Conservation (phyloP, 2,113 vertebrate species). For the Taurulus bubalis region DNA sequence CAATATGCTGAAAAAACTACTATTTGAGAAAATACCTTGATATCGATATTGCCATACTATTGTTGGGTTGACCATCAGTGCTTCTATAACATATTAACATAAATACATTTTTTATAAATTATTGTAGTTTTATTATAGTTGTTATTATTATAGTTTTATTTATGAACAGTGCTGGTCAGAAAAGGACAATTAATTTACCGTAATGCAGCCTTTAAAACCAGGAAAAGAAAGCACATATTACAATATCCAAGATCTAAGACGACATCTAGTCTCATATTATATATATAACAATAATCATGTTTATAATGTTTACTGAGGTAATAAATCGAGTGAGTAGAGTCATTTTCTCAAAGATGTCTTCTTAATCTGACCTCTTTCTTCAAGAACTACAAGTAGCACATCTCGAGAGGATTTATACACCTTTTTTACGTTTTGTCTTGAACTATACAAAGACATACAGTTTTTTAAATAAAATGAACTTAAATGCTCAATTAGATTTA, state of each 20-base stretch:
- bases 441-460: too few species aligned
- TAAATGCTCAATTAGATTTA: neutral
- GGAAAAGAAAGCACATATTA: neutral
- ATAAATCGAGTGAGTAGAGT: neutral
- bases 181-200: neutral
- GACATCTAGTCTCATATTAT: neutral
- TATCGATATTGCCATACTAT: too few species aligned
- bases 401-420: neutral
- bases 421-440: neutral
- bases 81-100: too few species aligned
- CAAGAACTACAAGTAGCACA: neutral
- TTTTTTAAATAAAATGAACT: too few species aligned
- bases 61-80: too few species aligned
- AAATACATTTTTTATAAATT: too few species aligned
- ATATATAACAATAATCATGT: neutral
- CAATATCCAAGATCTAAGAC: neutral
- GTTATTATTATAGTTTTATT: too few species aligned
- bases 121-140: too few species aligned
- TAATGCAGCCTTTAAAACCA: neutral
- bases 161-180: neutral
- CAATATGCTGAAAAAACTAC: too few species aligned
- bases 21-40: too few species aligned
- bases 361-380: neutral
- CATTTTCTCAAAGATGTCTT: neutral
- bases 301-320: neutral